Evolutionary conservation across 2,113 vertebrate genomes (phyloP).

Genomic region (Myanophis thanlyinensis): DNA sequence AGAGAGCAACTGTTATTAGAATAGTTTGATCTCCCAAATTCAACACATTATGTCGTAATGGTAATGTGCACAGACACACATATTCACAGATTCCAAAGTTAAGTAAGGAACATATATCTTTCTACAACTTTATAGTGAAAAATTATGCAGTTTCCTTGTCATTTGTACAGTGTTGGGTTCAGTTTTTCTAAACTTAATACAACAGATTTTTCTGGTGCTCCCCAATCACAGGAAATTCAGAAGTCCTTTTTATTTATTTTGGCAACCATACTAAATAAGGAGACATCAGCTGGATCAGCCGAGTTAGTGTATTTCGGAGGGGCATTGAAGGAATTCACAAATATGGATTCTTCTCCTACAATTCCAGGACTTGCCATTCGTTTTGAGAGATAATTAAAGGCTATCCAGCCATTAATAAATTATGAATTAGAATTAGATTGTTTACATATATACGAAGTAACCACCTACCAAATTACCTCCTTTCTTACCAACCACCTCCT

Average conservation of each 20-base stretch:
- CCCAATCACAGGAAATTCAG: background rate
- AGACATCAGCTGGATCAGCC: background rate
- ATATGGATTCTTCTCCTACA: background rate
- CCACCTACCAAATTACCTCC: too few species aligned
- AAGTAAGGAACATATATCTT: background rate
- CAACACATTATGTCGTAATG: background rate
- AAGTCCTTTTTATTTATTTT: background rate
- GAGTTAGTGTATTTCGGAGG: background rate
- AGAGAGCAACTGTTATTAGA: background rate
- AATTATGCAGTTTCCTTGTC: background rate
- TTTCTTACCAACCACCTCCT: too few species aligned
- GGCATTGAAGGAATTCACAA: background rate
- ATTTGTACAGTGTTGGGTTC: background rate
- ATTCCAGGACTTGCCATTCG: background rate
- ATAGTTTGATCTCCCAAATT: background rate
- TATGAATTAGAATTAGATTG: too few species aligned
- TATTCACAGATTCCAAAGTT: background rate
- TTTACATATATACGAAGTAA: too few species aligned
- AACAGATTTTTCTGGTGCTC: background rate
- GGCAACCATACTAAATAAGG: background rate
- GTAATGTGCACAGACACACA: background rate
- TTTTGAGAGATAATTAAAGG: background rate
- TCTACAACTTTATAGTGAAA: background rate
- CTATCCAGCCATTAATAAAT: background rate
- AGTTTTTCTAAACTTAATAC: background rate